These are phyloP conservation scores for Scylla paramamosain DNA, from an alignment of 1,140 invertebrate species.

Conservation along the genomic window DNA sequence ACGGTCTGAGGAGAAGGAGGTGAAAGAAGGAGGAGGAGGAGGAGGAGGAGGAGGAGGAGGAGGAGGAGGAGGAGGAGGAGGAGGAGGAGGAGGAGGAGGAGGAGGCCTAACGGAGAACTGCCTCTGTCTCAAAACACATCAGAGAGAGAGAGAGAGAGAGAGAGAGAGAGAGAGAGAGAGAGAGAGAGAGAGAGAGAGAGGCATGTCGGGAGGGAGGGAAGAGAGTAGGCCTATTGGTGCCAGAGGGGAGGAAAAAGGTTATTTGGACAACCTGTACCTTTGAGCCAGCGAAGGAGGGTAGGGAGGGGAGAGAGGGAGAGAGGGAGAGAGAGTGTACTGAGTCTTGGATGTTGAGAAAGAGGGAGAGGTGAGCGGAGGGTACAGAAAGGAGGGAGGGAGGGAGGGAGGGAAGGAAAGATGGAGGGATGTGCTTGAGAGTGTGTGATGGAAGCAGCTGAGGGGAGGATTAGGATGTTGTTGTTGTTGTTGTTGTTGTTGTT, in stretches of 20 bases:
- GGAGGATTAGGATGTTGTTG: too few relatives aligned
- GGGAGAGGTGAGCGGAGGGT: too few relatives aligned
- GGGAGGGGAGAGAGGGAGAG: neutral
- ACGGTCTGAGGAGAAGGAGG: neutral
- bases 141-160: neutral
- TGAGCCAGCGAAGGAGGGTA: neutral
- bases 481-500: too few relatives aligned
- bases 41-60: too few relatives aligned
- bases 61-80: too few relatives aligned
- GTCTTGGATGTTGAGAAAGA: too few relatives aligned
- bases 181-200: neutral
- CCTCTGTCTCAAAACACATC: neutral
- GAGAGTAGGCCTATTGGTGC: neutral
- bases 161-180: neutral
- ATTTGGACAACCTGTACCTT: neutral
- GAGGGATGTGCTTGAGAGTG: neutral
- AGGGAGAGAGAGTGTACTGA: neutral
- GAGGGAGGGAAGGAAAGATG: neutral
- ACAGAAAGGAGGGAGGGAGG: neutral
- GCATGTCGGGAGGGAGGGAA: neutral
- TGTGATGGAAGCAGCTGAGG: too few relatives aligned
- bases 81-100: neutral
- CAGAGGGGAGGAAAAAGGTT: neutral
- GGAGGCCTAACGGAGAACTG: neutral
- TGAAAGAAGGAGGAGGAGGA: neutral